A percentile compares a stretch with the other conserved stretches of the same genome.
Conservation (phyloP, 2,888 invertebrate species). For the Agrotis clavis region DNA sequence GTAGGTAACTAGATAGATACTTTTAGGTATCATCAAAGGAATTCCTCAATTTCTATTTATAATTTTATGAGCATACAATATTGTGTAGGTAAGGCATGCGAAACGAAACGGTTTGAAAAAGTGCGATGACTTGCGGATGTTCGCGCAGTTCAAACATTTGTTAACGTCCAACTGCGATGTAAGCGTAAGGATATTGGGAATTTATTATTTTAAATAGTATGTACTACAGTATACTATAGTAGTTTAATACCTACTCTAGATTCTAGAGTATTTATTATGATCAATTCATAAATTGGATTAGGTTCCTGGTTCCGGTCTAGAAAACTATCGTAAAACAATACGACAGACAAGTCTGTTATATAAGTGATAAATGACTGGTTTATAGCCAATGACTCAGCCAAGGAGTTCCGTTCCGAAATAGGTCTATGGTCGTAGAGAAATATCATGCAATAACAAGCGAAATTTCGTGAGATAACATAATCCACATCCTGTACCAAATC, state of each 20-base stretch:
- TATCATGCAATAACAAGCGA: conserved; percentile 38
- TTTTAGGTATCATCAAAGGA: conserved; percentile 8
- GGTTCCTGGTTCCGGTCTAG: conserved; percentile 38
- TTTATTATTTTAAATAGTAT: not conserved
- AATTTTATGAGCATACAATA: conserved; percentile 39
- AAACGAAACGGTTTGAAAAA: conserved; percentile 41
- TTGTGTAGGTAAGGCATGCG: conserved; percentile 36
- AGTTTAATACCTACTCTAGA: not conserved
- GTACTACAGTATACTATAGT: no score
- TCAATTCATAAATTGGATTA: conserved; percentile 12
- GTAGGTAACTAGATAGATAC: conserved; percentile 16
- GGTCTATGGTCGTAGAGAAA: conserved; percentile 44
- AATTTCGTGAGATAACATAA: conserved; percentile 47
- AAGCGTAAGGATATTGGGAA: not conserved
- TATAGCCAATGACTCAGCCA: conserved; percentile 28
- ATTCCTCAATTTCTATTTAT: conserved; percentile 39
- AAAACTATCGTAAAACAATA: conserved; percentile 28
- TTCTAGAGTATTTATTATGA: not conserved
- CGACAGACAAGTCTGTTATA: conserved; percentile 30
- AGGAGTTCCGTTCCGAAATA: conserved; percentile 56
- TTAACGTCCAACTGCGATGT: not conserved
- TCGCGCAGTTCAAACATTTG: not conserved
- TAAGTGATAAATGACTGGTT: conserved; percentile 22
- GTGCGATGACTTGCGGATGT: conserved; percentile 35
- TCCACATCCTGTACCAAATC: conserved; percentile 28